Percentiles rank a stretch among this genome's conserved stretches.
Evolutionary conservation across 2,888 invertebrate genomes (phyloP).

Genomic region (Dynastes maya): DNA sequence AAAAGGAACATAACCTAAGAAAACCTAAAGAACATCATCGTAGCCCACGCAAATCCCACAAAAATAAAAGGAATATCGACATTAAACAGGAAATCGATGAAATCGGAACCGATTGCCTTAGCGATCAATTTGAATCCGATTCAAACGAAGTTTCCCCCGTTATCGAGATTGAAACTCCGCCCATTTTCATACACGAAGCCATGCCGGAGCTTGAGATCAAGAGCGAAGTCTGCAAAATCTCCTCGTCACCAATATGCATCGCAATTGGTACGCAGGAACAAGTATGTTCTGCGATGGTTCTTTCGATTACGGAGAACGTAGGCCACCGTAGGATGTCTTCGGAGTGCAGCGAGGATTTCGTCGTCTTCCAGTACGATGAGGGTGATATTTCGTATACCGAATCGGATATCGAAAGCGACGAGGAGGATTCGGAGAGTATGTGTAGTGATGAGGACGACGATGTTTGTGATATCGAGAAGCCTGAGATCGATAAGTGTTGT

Average conservation of each 20-base stretch:
- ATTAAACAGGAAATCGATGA: constrained; percentile 43
- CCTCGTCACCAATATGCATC: constrained; percentile 45
- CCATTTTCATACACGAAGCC: constrained; percentile 23
- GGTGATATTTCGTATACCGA: constrained; percentile 40
- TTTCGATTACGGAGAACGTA: constrained; percentile 48
- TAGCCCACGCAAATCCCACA: constrained; percentile 19
- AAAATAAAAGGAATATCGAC: constrained; percentile 31
- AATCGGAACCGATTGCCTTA: constrained; percentile 36
- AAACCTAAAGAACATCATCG: constrained; percentile 8
- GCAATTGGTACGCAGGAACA: constrained; percentile 47
- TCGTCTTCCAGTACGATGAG: constrained; percentile 70
- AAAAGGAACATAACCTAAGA: constrained; percentile 3
- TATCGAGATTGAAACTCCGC: constrained; percentile 15
- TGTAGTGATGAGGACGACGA: constrained; percentile 50
- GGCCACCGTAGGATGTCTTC: constrained; percentile 64
- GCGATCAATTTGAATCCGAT: constrained; percentile 42
- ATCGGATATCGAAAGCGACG: constrained; percentile 49
- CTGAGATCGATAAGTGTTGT: not conserved
- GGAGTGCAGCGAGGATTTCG: constrained; percentile 76
- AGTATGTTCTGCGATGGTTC: constrained; percentile 33
- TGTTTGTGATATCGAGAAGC: constrained; percentile 2
- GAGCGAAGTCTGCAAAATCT: constrained; percentile 31
- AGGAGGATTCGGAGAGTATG: constrained; percentile 55
- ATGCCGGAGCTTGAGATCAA: constrained; percentile 23
- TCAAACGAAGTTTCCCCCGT: constrained; percentile 12